Conservation (phyloP, 1,140 invertebrate species). For the Drosophila rhopaloa region DNA sequence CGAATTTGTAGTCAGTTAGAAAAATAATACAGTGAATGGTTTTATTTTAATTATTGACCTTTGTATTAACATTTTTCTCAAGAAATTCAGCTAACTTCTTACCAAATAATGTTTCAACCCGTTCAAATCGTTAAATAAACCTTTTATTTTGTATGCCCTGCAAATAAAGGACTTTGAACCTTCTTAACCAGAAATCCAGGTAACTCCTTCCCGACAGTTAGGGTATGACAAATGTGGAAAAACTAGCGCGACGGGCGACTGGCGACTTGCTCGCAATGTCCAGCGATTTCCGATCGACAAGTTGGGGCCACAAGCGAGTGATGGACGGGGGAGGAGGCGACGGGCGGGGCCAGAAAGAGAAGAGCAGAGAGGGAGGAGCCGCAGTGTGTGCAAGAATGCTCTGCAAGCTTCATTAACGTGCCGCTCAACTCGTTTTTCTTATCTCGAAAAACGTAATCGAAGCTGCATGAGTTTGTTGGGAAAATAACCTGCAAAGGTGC, state of each 20-base stretch:
- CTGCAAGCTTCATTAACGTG: constrained; percentile 71
- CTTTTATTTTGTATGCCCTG: too few relatives aligned
- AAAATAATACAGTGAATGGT: too few relatives aligned
- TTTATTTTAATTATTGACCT: too few relatives aligned
- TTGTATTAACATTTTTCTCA: too few relatives aligned
- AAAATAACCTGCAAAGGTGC: constrained; percentile 71
- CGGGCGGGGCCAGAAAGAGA: not conserved
- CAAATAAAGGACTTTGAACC: not conserved
- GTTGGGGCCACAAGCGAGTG: constrained; percentile 22
- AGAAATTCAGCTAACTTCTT: too few relatives aligned
- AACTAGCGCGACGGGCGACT: constrained; percentile 53
- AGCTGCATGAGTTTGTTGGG: constrained; percentile 22
- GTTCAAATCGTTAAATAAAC: too few relatives aligned
- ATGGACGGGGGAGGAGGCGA: constrained; percentile 4
- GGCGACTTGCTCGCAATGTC: constrained; percentile 10
- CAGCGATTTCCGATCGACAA: constrained; percentile 47
- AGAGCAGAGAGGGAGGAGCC: constrained; percentile 18
- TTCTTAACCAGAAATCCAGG: not conserved
- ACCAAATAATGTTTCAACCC: too few relatives aligned
- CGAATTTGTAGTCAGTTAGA: too few relatives aligned
- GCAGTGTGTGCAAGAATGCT: constrained; percentile 57
- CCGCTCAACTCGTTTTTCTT: constrained; percentile 55
- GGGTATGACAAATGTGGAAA: constrained; percentile 66
- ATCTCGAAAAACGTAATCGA: constrained; percentile 57
- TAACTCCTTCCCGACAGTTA: constrained; percentile 8